Evolutionary conservation across 1,140 invertebrate species (phyloP).

Genomic region (Papilio machaon): DNA sequence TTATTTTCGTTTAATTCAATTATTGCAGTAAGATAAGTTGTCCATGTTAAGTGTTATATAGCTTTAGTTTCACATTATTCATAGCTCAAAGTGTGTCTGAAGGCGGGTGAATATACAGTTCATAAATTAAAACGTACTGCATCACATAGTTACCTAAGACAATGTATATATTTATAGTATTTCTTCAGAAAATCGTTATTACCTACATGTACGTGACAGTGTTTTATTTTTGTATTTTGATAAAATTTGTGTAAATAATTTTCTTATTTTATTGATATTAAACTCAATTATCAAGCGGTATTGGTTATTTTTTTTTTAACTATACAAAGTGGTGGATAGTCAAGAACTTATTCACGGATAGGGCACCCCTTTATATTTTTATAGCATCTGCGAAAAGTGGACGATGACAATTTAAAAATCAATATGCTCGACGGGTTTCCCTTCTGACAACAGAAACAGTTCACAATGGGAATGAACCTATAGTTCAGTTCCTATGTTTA

Average conservation of each 20-base stretch:
- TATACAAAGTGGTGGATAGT: neutral
- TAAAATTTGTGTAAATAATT: constrained; percentile 82
- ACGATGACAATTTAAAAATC: no score
- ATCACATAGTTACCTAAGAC: constrained; percentile 56
- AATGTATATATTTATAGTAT: constrained; percentile 65
- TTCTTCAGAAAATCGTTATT: constrained; percentile 69
- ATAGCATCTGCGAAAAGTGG: no score
- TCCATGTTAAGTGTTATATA: constrained; percentile 38
- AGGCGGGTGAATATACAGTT: constrained; percentile 44
- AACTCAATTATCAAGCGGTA: constrained; percentile 76
- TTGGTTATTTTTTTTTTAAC: constrained; percentile 40
- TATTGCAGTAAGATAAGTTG: constrained; percentile 38
- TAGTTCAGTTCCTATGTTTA: no score
- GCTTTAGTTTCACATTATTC: constrained; percentile 37
- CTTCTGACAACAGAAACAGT: no score
- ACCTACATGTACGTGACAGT: constrained; percentile 78
- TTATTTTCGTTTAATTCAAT: constrained; percentile 34
- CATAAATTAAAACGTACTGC: constrained; percentile 48
- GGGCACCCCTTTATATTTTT: neutral
- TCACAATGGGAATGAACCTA: no score
- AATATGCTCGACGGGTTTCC: no score
- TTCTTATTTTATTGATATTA: constrained; percentile 83
- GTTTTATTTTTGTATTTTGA: constrained; percentile 82
- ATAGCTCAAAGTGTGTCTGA: constrained; percentile 36
- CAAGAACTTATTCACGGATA: neutral